Evolutionary conservation across 2,797 vertebrate species (phyloP).

Genomic region (Takifugu ocellatus): DNA sequence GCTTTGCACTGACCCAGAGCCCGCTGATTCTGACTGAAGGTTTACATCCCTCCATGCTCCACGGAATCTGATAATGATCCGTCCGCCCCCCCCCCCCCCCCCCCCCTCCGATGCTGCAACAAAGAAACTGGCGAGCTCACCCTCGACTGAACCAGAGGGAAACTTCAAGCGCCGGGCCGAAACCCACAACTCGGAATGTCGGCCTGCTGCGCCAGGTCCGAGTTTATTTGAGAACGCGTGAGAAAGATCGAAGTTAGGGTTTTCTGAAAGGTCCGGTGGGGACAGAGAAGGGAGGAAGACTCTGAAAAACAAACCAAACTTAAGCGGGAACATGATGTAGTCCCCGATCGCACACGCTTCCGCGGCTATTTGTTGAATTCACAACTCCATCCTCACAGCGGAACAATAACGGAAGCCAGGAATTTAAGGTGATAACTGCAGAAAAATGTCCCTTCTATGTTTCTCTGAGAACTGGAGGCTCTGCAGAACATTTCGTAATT

Average conservation of each 20-base stretch:
- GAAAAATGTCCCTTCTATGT: no score
- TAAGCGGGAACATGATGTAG: neutral
- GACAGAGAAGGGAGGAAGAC: neutral
- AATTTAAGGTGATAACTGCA: no score
- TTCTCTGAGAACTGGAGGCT: no score
- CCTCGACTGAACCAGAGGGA: conserved; percentile 5
- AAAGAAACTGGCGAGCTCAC: conserved; percentile 30
- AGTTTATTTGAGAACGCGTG: neutral
- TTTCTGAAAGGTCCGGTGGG: neutral
- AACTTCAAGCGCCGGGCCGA: conserved; percentile 9
- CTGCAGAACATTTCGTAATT: no score
- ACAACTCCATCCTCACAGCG: no score
- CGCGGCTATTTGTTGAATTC: no score
- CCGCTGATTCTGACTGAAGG: conserved; percentile 25
- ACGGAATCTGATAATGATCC: conserved; percentile 59
- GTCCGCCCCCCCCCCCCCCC: conserved; percentile 19
- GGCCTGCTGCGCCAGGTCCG: neutral
- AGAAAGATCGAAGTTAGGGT: conserved; percentile 4
- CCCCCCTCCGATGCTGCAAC: conserved; percentile 15
- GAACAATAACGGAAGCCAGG: no score
- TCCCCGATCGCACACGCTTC: no score
- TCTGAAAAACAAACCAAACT: neutral
- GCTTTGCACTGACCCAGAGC: conserved; percentile 53
- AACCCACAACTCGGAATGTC: conserved; percentile 9
- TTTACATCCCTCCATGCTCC: conserved; percentile 52